Evolutionary conservation across 2,888 invertebrate genomes (phyloP), one percentile per base, ranked within the genome.

Genomic region (Epinotia brunnichana): DNA sequence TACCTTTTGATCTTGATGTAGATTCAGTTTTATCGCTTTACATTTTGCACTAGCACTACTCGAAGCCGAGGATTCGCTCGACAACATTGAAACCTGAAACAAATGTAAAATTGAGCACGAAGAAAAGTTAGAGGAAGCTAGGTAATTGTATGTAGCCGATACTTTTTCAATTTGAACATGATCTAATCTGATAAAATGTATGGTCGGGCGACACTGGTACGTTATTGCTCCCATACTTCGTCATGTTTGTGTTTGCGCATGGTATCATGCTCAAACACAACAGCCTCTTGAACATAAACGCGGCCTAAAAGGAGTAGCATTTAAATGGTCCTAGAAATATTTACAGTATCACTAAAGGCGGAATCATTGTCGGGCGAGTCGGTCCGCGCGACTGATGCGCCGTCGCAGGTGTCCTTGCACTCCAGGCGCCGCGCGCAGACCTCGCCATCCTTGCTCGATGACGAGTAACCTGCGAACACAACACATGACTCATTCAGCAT

Each of bases 311-410:
- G 15, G 7, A 15, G 48, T 48, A 48, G 5, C n/a, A 48, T 48
- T 48, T 4, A n/a, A 48, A 53, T 19, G 53, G 41, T 41, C 2
- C n/a, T 35, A n/a, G 24, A 7, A 29, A 17, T 95, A 96, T 98
- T 98, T 74, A 98, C 98, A 76, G 98, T 98, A 91, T 99, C 99
- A 82, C 99, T 99, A 90, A 99, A 99, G 17, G 99, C 99, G 13
- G 99, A 99, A 92, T 99, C 99, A 90, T 98, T 99, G 90, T 99
- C 99, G 0, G 99, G 99, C 69, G 98, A 98, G 83, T 99, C 98
- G 15, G 98, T 97, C 76, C 98, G 95, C 2, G 87, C 78, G 72
- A 90, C 87, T n/a, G 90, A 83, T 2, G 91, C 83, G 77, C 91
- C 79, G 83, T 94, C 86, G 76, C 80, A 83, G 78, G 84, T 81